Conservation (phyloP, 2,797 vertebrate species). For the Monodelphis domestica region DNA sequence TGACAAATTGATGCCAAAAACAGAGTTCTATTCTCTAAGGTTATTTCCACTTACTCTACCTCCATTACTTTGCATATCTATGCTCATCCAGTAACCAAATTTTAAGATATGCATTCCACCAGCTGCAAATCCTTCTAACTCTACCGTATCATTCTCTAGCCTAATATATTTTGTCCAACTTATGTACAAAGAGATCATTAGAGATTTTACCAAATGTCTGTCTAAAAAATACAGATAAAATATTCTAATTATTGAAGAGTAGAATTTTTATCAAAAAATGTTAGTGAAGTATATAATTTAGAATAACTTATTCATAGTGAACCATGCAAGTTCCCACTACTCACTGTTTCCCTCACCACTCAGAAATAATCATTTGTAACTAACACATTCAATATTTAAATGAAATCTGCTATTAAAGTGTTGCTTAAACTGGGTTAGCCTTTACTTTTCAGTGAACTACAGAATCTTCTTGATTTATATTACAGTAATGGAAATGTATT, state of each 20-base stretch:
- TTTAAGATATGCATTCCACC: neutral
- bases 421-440: neutral
- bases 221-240: neutral
- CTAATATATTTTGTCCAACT: neutral
- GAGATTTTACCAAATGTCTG: neutral
- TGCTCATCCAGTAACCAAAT: neutral
- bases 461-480: neutral
- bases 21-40: neutral
- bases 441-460: neutral
- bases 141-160: neutral
- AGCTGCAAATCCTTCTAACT: neutral
- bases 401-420: neutral
- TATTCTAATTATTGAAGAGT: neutral
- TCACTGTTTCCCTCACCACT: neutral
- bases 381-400: neutral
- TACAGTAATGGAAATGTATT: neutral
- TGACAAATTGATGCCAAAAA: neutral
- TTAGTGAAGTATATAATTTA: neutral
- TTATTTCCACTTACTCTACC: neutral
- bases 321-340: neutral
- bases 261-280: neutral
- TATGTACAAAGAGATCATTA: neutral
- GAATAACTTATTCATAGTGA: neutral
- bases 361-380: neutral
- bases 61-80: neutral